Evolutionary conservation across 1,140 invertebrate species (phyloP).

Genomic region (Bacillus rossius): DNA sequence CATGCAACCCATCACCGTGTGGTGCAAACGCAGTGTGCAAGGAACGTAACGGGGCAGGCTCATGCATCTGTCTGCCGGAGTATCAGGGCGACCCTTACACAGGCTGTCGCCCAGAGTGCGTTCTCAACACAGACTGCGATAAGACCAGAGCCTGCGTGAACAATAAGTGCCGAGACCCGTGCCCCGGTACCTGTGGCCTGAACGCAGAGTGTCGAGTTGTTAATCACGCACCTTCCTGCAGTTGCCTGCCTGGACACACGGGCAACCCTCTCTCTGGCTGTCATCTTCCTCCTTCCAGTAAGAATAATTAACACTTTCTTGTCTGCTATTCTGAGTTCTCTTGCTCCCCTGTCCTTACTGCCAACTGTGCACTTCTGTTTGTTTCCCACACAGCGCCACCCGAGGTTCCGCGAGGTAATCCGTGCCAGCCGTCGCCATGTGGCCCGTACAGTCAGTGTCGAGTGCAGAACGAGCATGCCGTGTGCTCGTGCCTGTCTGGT

Average conservation of each 20-base stretch:
- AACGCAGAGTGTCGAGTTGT: conserved; percentile 68
- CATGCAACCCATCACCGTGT: conserved; percentile 61
- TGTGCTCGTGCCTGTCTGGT: conserved; percentile 37
- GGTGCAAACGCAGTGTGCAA: conserved; percentile 66
- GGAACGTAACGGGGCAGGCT: conserved; percentile 54
- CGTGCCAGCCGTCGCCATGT: conserved; percentile 35
- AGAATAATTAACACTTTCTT: conserved; percentile 3
- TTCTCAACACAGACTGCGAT: conserved; percentile 66
- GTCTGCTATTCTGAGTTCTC: conserved; percentile 1
- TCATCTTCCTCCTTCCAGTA: conserved; percentile 19
- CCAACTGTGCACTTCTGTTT: not conserved
- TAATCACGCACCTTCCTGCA: conserved; percentile 69
- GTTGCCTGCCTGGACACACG: conserved; percentile 61
- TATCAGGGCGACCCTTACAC: conserved; percentile 61
- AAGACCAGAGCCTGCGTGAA: conserved; percentile 65
- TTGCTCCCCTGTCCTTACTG: not conserved
- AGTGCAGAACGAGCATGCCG: conserved; percentile 25
- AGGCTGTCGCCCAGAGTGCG: conserved; percentile 67
- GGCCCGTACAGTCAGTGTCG: conserved; percentile 34
- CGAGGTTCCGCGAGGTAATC: conserved; percentile 16
- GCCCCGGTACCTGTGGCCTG: conserved; percentile 62
- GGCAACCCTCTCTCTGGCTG: conserved; percentile 73
- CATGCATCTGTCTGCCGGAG: conserved; percentile 61
- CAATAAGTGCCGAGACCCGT: conserved; percentile 70
- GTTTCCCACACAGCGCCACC: not conserved